Evolutionary conservation across 2,113 vertebrate species (phyloP), one percentile per base, ranked within the genome.

Genomic region (Hemicordylus capensis): DNA sequence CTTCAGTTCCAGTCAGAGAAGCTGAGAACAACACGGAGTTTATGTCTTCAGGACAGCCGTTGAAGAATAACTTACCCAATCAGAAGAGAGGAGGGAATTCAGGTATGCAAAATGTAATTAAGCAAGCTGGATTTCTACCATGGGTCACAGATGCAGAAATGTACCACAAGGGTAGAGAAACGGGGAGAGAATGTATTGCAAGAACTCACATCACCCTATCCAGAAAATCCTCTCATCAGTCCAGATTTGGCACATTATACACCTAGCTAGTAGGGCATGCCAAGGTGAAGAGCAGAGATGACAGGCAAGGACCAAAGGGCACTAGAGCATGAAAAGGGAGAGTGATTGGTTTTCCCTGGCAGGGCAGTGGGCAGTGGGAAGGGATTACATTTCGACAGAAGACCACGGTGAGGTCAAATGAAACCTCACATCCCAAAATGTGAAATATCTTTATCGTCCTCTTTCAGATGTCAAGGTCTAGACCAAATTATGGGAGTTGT

Each of bases 71-170:
- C 37, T 89, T 90, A 85, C 87, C 89, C 90, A 88, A 84, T 56
- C 42, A 12, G 90, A 92, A 87, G 77, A 77, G 66, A 91, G 81
- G 88, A 82, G 94, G 93, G 93, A 86, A 84, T 88, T 90, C 91
- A 95, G 93, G 92, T 91, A 92, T 92, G 94, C 92, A 94, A 93
- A 91, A 91, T 92, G 91, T 85, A 95, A 95, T 95, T 94, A 94
- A 89, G 66, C 10, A 6, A 63, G 80, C 84, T 96, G 95, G 95
- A 94, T 89, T 4, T 0, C 4, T 44, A 92, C 94, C 89, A 67
- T 56, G 6, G 11, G 76, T 7, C 4, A 92, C 95, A 96, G 95
- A 94, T 96, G 95, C 22, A 88, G 90, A 93, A 92, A 48, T 85
- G 83, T 88, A 90, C 54, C 54, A 89, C 17, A 26, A 24, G 44